Evolutionary conservation across 2,888 invertebrate genomes (phyloP), one percentile per base, ranked within the genome.

Genomic region (Nowickia ferox): DNA sequence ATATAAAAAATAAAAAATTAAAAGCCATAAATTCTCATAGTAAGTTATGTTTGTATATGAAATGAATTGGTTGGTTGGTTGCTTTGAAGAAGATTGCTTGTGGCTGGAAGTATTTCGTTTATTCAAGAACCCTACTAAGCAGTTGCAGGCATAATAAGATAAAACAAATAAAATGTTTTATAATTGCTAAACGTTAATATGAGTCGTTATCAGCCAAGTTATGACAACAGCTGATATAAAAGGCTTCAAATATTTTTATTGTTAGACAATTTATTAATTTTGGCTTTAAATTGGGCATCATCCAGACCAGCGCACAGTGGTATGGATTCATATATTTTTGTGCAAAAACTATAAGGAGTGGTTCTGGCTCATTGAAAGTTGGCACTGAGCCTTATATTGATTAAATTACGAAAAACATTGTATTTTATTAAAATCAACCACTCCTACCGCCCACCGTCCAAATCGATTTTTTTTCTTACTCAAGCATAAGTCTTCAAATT

Each of bases 31-130:
- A 22, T 30, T 46, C 65, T 65, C 13, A 15, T 13, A 22, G 46
- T 15, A n/a, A 48, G n/a, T 46, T 46, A 57, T 22, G 30, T 53
- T 8, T 57, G 9, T 30, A 9, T 22, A 46, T n/a, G 22, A 66
- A 66, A 22, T 66, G 22, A 15, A n/a, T 46, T 46, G 46, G 46
- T 66, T 65, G 63, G 13, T 57, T 15, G n/a, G n/a, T n/a, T n/a
- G n/a, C n/a, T n/a, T n/a, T n/a, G 30, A 15, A 61, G 42, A 61
- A 61, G n/a, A 61, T 19, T 61, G 1, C 11, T 30, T 19, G 53
- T 17, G 42, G 17, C 40, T 17, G 17, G 42, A 42, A 17, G 6
- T n/a, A n/a, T 9, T 38, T 38, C 59, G 46, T 65, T 46, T 22
- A 44, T 4, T 65, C 30, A 65, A 22, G 65, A 65, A 30, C 65